A percentile compares a stretch with the other conserved stretches of the same genome.
These are phyloP conservation scores for Perca fluviatilis DNA, from an alignment of 2,113 vertebrate species.

Conservation along the genomic window DNA sequence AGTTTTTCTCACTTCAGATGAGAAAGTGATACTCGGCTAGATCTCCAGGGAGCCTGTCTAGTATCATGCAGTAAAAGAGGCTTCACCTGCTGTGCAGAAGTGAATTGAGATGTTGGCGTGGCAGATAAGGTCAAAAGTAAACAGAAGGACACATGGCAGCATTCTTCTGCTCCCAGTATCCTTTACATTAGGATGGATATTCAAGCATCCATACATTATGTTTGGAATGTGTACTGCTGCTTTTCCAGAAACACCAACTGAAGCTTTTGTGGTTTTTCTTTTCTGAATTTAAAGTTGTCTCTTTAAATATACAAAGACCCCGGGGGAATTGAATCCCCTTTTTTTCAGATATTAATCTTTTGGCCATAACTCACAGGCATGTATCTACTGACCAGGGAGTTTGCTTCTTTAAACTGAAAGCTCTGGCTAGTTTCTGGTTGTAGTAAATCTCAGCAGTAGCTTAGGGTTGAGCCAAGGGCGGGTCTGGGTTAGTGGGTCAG, in stretches of 20 bases:
- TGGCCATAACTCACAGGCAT: not conserved
- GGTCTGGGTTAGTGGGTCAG: conserved; percentile 59
- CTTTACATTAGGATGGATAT: conserved; percentile 15
- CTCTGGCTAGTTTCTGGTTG: conserved; percentile 27
- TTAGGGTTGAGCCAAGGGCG: conserved; percentile 18
- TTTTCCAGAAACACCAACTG: conserved; percentile 1
- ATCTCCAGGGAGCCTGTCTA: conserved; percentile 12
- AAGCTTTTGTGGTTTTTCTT: conserved; percentile 18
- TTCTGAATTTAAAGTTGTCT: not conserved
- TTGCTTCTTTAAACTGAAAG: not conserved
- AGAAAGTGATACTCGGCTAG: conserved; percentile 23
- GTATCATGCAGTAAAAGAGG: conserved; percentile 43
- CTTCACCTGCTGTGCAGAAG: conserved; percentile 57
- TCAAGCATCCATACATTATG: conserved; percentile 2
- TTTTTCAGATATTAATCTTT: conserved; percentile 3
- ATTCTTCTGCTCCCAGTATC: conserved; percentile 6
- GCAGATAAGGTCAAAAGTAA: conserved; percentile 62
- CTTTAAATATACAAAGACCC: conserved; percentile 4
- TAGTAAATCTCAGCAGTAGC: conserved; percentile 51
- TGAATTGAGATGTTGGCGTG: conserved; percentile 59
- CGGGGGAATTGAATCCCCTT: not conserved
- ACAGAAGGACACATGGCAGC: conserved; percentile 25
- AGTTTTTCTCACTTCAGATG: conserved; percentile 46
- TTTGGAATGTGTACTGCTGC: conserved; percentile 4
- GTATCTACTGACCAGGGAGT: conserved; percentile 3